Base-by-base conservation (phyloP, 2,113 vertebrate genomes). In the Phalacrocorax pelagicus region DNA sequence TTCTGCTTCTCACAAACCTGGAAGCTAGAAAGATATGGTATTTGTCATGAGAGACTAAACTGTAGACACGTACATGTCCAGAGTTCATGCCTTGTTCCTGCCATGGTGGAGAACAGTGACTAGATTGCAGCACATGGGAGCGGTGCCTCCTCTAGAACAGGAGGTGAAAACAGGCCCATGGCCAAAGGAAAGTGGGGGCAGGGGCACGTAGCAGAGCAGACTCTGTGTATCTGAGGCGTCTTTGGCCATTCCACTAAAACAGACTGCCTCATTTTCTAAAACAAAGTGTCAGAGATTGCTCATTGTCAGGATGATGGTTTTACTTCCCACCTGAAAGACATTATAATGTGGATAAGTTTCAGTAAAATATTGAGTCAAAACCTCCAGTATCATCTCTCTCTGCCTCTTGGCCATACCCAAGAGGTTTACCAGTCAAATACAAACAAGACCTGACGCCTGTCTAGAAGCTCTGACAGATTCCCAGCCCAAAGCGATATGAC, bases 381-480 rank as follows among this genome's bases (percentile, higher is more conserved):
- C n/a, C 70, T 66, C 71, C 67, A 62, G n/a, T 63, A 42, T 57
- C 26, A 5, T 81, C 38, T 73, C 26, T 66, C n/a, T 81, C 54
- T 85, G 63, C 70, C 81, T 80, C 79, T 70, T 94, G 90, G 63
- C 74, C 32, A 11, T 93, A 47, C 42, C 55, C 87, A 21, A 67
- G 78, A 77, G 55, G 46, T 88, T 95, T 94, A 66, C 70, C 29
- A 90, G 51, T 75, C 85, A 86, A 66, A 91, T 44, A 65, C 81
- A 92, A 90, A 88, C 81, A 92, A 80, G 93, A 85, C 55, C 51
- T 94, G 89, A 95, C 20, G 74, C 23, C 59, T 85, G 9, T 96
- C 71, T 95, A 38, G 75, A 86, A 95, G 36, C 62, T 85, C 62
- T 96, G 92, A 91, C 94, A 95, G 78, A 82, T 88, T 96, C 34